Base-by-base conservation (phyloP, 2,113 vertebrate genomes). In the Accipiter cooperii region DNA sequence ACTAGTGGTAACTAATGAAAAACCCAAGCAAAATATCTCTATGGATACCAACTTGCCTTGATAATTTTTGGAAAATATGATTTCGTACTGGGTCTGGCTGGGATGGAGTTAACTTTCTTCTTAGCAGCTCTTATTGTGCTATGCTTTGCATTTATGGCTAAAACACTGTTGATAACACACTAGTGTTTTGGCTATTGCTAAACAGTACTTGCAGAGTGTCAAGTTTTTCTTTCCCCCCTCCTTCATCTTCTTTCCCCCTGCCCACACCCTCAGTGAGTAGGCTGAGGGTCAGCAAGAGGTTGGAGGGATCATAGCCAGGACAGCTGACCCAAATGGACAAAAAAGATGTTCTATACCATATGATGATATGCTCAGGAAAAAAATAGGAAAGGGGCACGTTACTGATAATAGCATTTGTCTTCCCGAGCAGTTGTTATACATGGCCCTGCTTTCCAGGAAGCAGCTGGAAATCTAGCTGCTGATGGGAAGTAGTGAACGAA, bases 271-370 rank as follows among this genome's bases (percentile, higher is more conserved):
- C 8, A 44, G 20, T 10, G 19, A 87, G 13, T 15, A 57, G 21
- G 12, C 34, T 70, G 44, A 78, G 26, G 7, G 12, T 12, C 61
- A 6, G 12, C 7, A 52, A 57, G 44, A 76, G 4, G 1, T 5
- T 79, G n/a, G 10, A 14, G 69, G 11, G n/a, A 21, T 51, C 38
- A 40, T 6, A 68, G 15, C 10, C 49, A 68, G 38, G 24, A 26
- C 12, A 44, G 38, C 0, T 5, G 13, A 38, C 70, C 5, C 60
- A 75, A 61, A 38, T 1, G 33, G 14, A 44, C 16, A 1, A 0
- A 16, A 34, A 17, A 9, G 13, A 55, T 60, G 44, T 76, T 73
- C 25, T n/a, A 40, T 7, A 25, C 4, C 5, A 22, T 33, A 10
- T 25, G 15, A 49, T 64, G 13, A 12, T 81, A 47, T 31, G 7